Evolutionary conservation across 2,888 invertebrate species (phyloP).

Genomic region (Pristionchus japonicus): DNA sequence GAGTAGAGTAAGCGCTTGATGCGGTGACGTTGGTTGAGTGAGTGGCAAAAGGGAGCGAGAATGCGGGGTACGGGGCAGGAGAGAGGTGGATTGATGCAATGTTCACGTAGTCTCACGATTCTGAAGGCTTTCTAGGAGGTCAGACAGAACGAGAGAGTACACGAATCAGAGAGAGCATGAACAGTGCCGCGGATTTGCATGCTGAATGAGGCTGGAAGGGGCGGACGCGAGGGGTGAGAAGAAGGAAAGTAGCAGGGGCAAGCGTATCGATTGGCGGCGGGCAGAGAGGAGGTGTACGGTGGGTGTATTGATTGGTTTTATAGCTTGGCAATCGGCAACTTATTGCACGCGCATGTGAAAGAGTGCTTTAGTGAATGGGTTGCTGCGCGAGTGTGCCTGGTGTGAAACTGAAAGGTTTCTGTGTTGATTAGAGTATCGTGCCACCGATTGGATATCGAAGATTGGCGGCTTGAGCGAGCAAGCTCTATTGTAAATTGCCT

Average conservation of each 20-base stretch:
- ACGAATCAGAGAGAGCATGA: background rate
- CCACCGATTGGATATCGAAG: no score
- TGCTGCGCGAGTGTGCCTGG: no score
- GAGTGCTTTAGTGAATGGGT: no score
- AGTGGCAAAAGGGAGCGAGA: background rate
- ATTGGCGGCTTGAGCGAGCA: no score
- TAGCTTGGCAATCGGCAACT: no score
- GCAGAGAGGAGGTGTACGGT: background rate
- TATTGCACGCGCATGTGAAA: no score
- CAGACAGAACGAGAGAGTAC: background rate
- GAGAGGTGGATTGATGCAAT: background rate
- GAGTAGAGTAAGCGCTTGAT: background rate
- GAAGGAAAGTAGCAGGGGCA: background rate
- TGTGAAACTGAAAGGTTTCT: no score
- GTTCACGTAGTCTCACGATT: background rate
- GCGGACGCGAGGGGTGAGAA: background rate
- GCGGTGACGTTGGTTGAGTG: background rate
- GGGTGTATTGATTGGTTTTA: background rate
- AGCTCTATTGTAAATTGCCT: no score
- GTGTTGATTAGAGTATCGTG: no score
- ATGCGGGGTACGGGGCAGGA: background rate
- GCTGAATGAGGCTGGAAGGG: background rate
- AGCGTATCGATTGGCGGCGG: background rate
- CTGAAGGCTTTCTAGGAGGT: background rate
- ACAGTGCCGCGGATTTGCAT: slow-evolving; percentile 22